Percentiles rank a stretch among this genome's conserved stretches.
Evolutionary conservation across 2,113 vertebrate genomes (phyloP).

Genomic region (Lophotis ruficrista): DNA sequence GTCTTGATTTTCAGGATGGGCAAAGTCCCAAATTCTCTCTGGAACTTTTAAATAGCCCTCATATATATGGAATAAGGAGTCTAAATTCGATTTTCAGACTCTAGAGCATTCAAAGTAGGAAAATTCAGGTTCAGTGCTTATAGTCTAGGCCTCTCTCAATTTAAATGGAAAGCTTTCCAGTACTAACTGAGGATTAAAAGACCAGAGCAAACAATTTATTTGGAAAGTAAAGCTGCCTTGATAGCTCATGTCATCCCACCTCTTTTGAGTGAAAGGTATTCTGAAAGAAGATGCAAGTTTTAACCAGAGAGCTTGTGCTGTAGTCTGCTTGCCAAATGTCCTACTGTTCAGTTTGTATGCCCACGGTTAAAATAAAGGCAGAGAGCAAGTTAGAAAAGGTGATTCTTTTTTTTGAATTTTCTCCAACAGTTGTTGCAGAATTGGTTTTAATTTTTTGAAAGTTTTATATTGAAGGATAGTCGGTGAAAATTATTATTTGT

Average conservation of each 20-base stretch:
- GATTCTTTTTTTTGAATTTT: conserved; percentile 40
- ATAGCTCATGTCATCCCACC: conserved; percentile 8
- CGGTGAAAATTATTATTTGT: conserved; percentile 10
- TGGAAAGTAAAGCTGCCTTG: conserved; percentile 29
- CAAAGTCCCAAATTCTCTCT: not conserved
- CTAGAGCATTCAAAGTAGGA: not conserved
- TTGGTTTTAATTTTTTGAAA: not conserved
- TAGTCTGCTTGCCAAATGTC: conserved; percentile 62
- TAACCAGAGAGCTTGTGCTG: not conserved
- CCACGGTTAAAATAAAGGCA: conserved; percentile 9
- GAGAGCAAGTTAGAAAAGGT: not conserved
- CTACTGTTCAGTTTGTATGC: not conserved
- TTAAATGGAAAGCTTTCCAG: not conserved
- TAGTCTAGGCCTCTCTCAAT: not conserved
- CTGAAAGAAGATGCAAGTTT: not conserved
- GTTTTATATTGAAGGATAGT: not conserved
- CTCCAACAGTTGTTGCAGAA: not conserved
- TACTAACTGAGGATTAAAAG: not conserved
- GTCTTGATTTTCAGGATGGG: not conserved
- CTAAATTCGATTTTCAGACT: not conserved
- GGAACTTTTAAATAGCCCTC: not conserved
- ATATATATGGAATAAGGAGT: not conserved
- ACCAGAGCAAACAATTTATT: conserved; percentile 29
- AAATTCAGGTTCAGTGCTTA: not conserved
- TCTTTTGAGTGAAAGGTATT: not conserved